Conservation (phyloP, 2,113 vertebrate genomes). For the Naja naja region DNA sequence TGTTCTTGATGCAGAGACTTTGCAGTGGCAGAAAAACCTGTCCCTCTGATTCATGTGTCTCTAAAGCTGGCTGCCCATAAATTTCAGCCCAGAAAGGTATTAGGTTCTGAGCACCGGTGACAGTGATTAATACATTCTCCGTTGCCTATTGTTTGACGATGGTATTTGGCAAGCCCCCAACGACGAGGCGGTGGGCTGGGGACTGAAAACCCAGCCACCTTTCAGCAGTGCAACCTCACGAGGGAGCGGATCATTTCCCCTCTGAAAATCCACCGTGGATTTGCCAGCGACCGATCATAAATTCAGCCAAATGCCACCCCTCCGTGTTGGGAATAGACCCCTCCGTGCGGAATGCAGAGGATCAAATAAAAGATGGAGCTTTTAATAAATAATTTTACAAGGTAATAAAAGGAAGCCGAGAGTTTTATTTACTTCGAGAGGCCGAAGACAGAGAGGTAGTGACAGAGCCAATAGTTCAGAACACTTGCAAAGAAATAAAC, state of each 20-base stretch:
- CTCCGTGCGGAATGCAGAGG: conserved; percentile 57
- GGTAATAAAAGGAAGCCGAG: conserved; percentile 50
- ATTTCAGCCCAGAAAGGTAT: conserved; percentile 30
- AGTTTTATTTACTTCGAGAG: conserved; percentile 49
- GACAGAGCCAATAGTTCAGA: conserved; percentile 12
- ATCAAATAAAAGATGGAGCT: conserved; percentile 59
- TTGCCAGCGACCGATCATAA: conserved; percentile 49
- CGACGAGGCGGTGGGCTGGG: neutral
- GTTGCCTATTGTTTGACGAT: conserved; percentile 29
- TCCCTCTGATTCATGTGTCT: neutral
- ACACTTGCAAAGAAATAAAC: conserved; percentile 41
- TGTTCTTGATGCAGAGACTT: neutral
- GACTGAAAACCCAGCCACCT: conserved; percentile 30
- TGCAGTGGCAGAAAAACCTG: neutral
- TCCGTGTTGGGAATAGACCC: conserved; percentile 48
- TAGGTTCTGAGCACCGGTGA: neutral
- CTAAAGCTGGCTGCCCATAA: conserved; percentile 48
- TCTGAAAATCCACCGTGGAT: conserved; percentile 53
- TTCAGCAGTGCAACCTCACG: conserved; percentile 42
- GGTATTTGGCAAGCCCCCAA: conserved; percentile 46
- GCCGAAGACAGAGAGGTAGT: conserved; percentile 34
- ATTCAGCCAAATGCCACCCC: conserved; percentile 60
- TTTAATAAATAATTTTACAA: conserved; percentile 52
- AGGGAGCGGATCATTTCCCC: conserved; percentile 56
- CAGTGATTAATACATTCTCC: conserved; percentile 35